phyloP scores from a whole-genome alignment of 2,113 vertebrate genomes.

The Theristicus caerulescens region DNA sequence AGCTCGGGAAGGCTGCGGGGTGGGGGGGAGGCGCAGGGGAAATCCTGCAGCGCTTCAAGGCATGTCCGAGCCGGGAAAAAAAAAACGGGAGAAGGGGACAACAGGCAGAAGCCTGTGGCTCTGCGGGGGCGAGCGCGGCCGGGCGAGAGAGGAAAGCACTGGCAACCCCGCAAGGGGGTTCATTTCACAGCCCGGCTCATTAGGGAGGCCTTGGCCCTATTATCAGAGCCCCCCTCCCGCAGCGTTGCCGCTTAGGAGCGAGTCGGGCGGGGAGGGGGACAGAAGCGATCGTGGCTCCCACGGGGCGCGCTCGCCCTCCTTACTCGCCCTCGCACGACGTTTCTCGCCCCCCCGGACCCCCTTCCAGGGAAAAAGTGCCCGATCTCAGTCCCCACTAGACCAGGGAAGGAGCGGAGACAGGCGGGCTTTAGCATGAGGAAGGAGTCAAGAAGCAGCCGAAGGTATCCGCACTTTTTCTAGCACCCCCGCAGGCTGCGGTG shows the following conservation, averaged over 20 bases:
- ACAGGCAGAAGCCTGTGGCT: not conserved
- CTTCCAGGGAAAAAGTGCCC: not conserved
- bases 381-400: not conserved
- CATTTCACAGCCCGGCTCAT: not conserved
- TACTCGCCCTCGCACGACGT: not conserved
- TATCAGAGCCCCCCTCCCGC: not conserved
- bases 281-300: not conserved
- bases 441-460: not conserved
- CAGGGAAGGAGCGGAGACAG: not conserved
- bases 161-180: not conserved
- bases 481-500: not conserved
- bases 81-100: not conserved
- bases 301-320: not conserved
- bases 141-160: not conserved
- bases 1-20: not conserved
- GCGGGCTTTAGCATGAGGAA: not conserved
- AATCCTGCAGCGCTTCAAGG: not conserved
- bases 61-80: not conserved
- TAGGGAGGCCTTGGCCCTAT: not conserved
- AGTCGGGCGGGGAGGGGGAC: accelerated
- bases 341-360: not conserved
- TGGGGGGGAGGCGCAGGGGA: not conserved
- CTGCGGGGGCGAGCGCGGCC: not conserved
- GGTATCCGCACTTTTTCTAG: not conserved
- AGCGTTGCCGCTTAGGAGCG: not conserved